Base-by-base conservation (phyloP, 2,888 invertebrate species). In the Parascotia fuliginaria region DNA sequence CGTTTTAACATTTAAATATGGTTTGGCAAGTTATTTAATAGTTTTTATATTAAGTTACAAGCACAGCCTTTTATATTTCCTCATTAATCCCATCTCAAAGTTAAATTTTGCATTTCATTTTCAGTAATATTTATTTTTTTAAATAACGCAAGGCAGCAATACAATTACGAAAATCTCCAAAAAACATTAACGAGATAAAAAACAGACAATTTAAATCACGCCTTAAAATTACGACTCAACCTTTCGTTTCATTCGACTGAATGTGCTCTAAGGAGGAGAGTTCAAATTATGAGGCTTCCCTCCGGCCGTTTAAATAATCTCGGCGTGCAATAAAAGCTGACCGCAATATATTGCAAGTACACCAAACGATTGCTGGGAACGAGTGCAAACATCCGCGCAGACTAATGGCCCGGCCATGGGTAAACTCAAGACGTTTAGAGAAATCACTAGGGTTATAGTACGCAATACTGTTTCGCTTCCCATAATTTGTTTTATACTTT, bases 251-350 rank as follows among this genome's bases (percentile, higher is more conserved):
- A 50, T 55, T 47, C 57, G 44, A 55, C 60, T 61, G 61, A 73
- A 69, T 66, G 65, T 65, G 62, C 69, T 71, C 65, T 48, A 65
- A 75, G 71, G 45, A 68, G 70, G 60, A 71, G 67, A 70, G 60
- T 69, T 69, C 63, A 70, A 83, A 76, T 83, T 81, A 83, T 84
- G 72, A 73, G 77, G 68, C 43, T 48, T 64, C 72, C 62, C 70
- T 65, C 65, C 49, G 69, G 77, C 79, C 79, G 83, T 84, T 84
- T 83, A 85, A 81, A 83, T 85, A 85, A 85, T 83, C 83, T 83
- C 73, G 64, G 77, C 66, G 34, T 71, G 83, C 80, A 83, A 83
- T 85, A 84, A 84, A 83, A 78, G 71, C 75, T 62, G 71, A 44
- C 40, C 55, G 75, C 81, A 68, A 84, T 85, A 83, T 81, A 84